Conservation (phyloP, 1,140 invertebrate genomes). For the Pachypeltis micranthus region DNA sequence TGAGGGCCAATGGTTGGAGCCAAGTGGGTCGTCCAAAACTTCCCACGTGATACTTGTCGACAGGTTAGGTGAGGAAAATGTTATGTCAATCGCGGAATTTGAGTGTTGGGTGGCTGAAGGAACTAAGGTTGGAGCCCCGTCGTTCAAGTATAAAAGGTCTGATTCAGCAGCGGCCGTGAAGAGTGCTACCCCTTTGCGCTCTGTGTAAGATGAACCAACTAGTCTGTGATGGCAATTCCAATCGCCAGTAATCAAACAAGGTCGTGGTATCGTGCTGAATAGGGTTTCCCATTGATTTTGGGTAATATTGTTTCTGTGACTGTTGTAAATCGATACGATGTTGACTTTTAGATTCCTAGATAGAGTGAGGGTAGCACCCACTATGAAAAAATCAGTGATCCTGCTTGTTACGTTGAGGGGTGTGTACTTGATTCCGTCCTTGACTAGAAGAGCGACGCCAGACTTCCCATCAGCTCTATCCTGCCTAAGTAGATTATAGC, state of each 20-base stretch:
- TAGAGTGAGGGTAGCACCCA: neutral
- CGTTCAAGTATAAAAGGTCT: neutral
- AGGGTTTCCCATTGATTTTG: neutral
- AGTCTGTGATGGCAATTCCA: too few relatives aligned
- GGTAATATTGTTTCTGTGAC: neutral
- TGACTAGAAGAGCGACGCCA: too few relatives aligned
- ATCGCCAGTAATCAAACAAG: neutral
- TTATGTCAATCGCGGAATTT: neutral
- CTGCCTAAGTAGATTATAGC: neutral
- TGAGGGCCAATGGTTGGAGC: neutral
- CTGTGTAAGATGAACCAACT: neutral
- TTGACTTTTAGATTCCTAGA: neutral
- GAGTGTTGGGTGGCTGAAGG: neutral
- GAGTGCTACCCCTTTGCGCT: neutral
- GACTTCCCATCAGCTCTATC: neutral
- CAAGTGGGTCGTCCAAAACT: too few relatives aligned
- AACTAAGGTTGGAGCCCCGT: conserved; percentile 4
- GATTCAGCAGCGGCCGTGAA: neutral
- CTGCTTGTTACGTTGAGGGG: neutral
- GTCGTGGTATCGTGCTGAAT: neutral
- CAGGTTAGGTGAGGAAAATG: neutral
- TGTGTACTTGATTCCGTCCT: neutral
- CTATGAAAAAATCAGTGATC: neutral
- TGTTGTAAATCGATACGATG: too few relatives aligned
- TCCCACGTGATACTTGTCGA: neutral